phyloP scores from a whole-genome alignment of 2,888 invertebrate species.

The Mimas tiliae region DNA sequence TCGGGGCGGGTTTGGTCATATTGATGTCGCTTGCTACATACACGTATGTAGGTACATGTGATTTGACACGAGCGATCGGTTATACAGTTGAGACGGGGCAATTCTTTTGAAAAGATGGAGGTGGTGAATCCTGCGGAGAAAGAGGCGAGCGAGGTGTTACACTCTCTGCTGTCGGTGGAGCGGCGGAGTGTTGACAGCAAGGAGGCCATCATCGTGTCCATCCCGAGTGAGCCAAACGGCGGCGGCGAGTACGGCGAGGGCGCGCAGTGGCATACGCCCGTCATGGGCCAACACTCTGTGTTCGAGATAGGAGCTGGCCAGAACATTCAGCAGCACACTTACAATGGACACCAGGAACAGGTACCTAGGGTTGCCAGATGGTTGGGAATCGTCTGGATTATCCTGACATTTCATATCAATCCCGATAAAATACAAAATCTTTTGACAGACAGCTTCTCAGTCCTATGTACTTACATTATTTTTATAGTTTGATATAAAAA shows the following conservation, averaged over 20 bases:
- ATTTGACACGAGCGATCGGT: slow-evolving; percentile 77
- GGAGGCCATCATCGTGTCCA: slow-evolving; percentile 80
- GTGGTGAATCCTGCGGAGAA: slow-evolving; percentile 88
- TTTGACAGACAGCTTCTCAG: too few relatives aligned
- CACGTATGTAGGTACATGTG: slow-evolving; percentile 81
- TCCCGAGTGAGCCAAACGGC: slow-evolving; percentile 75
- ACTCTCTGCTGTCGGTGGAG: slow-evolving; percentile 87
- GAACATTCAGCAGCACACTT: slow-evolving; percentile 76
- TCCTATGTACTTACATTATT: too few relatives aligned
- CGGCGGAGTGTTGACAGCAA: slow-evolving; percentile 86
- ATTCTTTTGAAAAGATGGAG: slow-evolving; percentile 86
- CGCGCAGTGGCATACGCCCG: slow-evolving; percentile 87
- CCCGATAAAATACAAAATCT: too few relatives aligned
- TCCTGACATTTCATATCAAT: too few relatives aligned
- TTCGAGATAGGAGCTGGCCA: slow-evolving; percentile 74
- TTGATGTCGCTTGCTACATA: slow-evolving; percentile 70
- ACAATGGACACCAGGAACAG: slow-evolving; percentile 81
- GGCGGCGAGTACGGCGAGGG: slow-evolving; percentile 80
- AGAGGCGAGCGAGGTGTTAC: slow-evolving; percentile 89
- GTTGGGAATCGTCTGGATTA: too few relatives aligned
- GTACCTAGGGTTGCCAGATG: slow-evolving; percentile 49
- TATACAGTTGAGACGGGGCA: slow-evolving; percentile 68
- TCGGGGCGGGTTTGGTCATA: slow-evolving; percentile 71
- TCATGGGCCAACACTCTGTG: slow-evolving; percentile 82
- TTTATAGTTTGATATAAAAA: too few relatives aligned